Evolutionary conservation across 2,113 vertebrate genomes (phyloP), one percentile per base, ranked within the genome.

Genomic region (Monopterus albus): DNA sequence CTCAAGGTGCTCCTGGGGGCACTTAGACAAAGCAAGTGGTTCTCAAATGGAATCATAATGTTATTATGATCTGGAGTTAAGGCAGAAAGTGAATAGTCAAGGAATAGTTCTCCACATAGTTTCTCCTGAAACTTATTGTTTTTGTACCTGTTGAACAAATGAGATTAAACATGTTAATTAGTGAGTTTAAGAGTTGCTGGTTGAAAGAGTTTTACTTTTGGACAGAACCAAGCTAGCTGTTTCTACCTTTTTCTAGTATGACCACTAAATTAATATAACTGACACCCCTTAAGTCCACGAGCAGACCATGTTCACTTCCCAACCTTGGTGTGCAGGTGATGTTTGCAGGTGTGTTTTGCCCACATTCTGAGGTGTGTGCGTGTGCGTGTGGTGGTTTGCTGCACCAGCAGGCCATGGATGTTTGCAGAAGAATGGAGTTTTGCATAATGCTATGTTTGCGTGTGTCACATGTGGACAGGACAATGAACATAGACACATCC

Each of bases 381-480:
- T 2, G 59, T 20, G 59, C 39, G 33, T 35, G 69, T 18, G 20
- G 12, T 6, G 14, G 53, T 72, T 49, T 49, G 33, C 29, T n/a
- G 43, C 50, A 35, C 47, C 65, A 40, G 55, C 47, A 47, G n/a
- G 17, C 18, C 14, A 10, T 69, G 69, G 59, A 46, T 75, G 78
- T 81, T 85, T 85, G 72, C 33, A 52, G 52, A 79, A 81, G 66
- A 61, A 61, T 52, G 42, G 49, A 45, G 69, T 75, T 43, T 64
- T 53, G 46, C 55, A 57, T 42, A 9, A 25, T 40, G 46, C 35
- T 15, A 21, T 26, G 25, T 56, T 72, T 49, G 63, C 20, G 26
- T 13, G 1, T 43, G 50, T 56, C 38, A 36, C 42, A 28, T 38
- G 40, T 2, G 38, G 42, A 72, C 72, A 33, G 60, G 31, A 23